phyloP scores from a whole-genome alignment of 37 sponge, comb jelly and placozoan genomes.

The Tethya wilhelma region DNA sequence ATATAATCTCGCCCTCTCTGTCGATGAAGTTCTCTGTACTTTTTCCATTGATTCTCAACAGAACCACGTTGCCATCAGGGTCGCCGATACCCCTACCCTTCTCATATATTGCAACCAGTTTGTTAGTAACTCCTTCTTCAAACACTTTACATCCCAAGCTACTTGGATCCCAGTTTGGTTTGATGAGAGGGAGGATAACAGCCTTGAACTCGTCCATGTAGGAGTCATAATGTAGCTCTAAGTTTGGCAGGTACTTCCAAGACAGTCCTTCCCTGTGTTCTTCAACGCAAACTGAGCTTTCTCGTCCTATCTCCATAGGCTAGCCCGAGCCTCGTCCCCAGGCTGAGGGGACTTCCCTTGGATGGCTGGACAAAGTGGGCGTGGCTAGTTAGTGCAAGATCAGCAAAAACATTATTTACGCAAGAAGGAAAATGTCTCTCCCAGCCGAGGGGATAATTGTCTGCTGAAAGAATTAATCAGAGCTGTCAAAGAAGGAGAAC shows the following conservation, averaged over 20 bases:
- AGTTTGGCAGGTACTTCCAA: slow-evolving; percentile 3
- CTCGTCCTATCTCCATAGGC: no score
- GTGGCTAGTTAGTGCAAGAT: no score
- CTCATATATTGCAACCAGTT: slow-evolving; percentile 41
- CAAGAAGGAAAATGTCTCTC: no score
- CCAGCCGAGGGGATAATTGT: no score
- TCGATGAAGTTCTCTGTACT: slow-evolving; percentile 70
- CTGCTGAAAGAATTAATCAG: no score
- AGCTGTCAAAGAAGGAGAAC: no score
- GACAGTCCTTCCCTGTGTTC: no score
- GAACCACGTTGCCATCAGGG: slow-evolving; percentile 37
- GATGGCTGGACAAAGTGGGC: no score
- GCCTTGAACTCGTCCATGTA: slow-evolving; percentile 41
- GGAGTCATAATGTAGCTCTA: neutral
- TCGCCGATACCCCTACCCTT: slow-evolving; percentile 10
- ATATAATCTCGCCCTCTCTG: slow-evolving; percentile 47
- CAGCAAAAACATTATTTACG: no score
- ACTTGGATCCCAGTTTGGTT: slow-evolving; percentile 38
- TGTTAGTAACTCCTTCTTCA: slow-evolving; percentile 63
- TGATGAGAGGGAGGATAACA: slow-evolving; percentile 8
- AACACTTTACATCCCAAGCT: slow-evolving; percentile 25
- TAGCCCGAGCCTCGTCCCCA: no score
- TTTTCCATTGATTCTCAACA: slow-evolving; percentile 70
- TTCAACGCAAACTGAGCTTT: no score
- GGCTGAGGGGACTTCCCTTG: no score